Percentiles rank a stretch among this genome's conserved stretches.
Conservation (phyloP, 2,888 invertebrate genomes). For the Mechanitis messenoides region DNA sequence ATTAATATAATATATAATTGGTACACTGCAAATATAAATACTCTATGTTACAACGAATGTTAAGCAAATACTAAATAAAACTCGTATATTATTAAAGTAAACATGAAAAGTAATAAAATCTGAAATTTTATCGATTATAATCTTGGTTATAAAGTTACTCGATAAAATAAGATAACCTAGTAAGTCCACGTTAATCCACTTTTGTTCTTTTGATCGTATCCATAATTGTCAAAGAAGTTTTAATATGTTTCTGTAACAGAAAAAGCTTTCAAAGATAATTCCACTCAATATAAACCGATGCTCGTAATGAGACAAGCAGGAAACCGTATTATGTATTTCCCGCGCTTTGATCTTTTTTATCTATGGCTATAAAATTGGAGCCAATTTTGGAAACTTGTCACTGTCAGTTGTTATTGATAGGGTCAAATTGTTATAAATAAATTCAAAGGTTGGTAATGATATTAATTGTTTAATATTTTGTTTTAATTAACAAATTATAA, state of each 20-base stretch:
- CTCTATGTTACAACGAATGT: too few species aligned
- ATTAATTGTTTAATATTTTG: too few species aligned
- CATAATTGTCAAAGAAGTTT: conserved; percentile 13
- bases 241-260: conserved; percentile 12
- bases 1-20: too few species aligned
- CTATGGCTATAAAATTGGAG: conserved; percentile 25
- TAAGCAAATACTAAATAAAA: too few species aligned
- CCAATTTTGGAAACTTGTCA: conserved; percentile 15
- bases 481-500: not conserved
- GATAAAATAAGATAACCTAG: conserved; percentile 6
- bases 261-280: conserved; percentile 16
- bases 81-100: too few species aligned
- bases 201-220: conserved; percentile 11
- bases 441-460: not conserved
- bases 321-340: conserved; percentile 51
- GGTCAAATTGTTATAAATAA: not conserved
- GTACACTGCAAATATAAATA: too few species aligned
- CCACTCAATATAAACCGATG: conserved; percentile 19
- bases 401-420: not conserved
- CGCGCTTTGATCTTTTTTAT: conserved; percentile 50
- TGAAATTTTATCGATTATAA: too few species aligned
- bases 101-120: too few species aligned
- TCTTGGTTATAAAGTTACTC: not conserved
- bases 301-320: conserved; percentile 37
- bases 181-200: not conserved